Evolutionary conservation across 2,888 invertebrate species (phyloP).

Genomic region (Cantharis flavilabris): DNA sequence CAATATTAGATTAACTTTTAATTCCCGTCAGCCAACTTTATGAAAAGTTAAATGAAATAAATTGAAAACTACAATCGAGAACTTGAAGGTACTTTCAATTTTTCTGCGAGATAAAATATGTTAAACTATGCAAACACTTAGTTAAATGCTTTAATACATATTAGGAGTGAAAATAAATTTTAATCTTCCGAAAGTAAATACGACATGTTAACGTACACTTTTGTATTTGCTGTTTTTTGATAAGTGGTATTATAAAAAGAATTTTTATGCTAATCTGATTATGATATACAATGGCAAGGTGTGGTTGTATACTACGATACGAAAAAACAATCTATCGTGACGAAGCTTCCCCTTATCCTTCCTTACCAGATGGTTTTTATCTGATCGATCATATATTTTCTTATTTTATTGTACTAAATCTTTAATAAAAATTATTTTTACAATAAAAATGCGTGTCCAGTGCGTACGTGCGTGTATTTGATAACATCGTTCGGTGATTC

Average conservation of each 20-base stretch:
- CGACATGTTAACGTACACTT: not conserved
- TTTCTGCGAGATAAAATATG: not conserved
- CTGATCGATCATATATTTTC: not conserved
- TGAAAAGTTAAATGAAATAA: not conserved
- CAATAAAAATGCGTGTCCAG: not conserved
- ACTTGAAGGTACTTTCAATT: not conserved
- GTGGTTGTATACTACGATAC: slow-evolving; percentile 31
- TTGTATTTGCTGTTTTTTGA: slow-evolving; percentile 3
- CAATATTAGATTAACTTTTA: not conserved
- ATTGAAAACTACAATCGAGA: not conserved
- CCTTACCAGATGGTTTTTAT: slow-evolving; percentile 16
- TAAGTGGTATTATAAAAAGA: not conserved
- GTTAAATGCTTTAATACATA: not conserved
- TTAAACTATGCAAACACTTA: not conserved
- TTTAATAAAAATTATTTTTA: not conserved
- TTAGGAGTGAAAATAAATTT: slow-evolving; percentile 13
- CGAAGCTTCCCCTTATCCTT: slow-evolving; percentile 30
- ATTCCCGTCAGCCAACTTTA: not conserved
- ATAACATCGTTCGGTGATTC: not conserved
- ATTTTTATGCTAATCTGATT: slow-evolving; percentile 11
- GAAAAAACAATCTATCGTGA: slow-evolving; percentile 37
- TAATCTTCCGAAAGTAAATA: not conserved
- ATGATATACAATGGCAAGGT: slow-evolving; percentile 40
- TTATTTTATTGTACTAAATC: not conserved
- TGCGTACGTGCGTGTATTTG: not conserved